Base-by-base conservation (phyloP, 2,113 vertebrate genomes). In the Tyrannus savana region DNA sequence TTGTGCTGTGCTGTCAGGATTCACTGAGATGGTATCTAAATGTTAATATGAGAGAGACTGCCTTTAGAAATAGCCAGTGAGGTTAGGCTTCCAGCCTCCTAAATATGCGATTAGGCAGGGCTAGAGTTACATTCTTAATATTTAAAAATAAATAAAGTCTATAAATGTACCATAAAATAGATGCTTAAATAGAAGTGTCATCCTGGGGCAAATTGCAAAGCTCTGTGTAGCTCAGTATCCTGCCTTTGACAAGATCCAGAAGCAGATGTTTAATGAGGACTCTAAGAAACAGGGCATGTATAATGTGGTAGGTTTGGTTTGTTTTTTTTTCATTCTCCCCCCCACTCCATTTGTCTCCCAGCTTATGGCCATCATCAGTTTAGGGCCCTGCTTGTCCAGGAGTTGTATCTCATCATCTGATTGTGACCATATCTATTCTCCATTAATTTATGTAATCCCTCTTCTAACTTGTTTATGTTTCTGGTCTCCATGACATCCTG, bases 401-500 rank as follows among this genome's bases (percentile, higher is more conserved):
- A 84, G 60, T 41, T 64, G 21, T 90, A 86, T 77, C 46, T 94
- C 56, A 55, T 71, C 35, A 17, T 81, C 64, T 87, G 25, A 74
- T 83, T 50, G 79, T 3, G 0, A 53, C 79, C 88, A 10, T 44
- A 64, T 93, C 84, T 91, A 33, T 68, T 91, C 66, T 82, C 66
- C 31, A 37, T 90, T 90, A 80, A 89, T 93, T 95, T 93, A 44
- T 84, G 53, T 90, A 56, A 87, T 59, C 56, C 17, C 10, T 91
- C 53, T 92, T 92, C 84, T 86, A 82, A 74, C 50, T 84, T 95
- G 83, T 92, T 96, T 95, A 35, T 92, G 73, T 95, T 95, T 89
- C 68, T 84, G 19, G 68, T 92, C 84, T 95, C 93, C 73, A 71
- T 92, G 86, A 46, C 89, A 17, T 84, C 41, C 64, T 77, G 39